Percentiles rank a stretch among this genome's conserved stretches.
Conservation (phyloP, 2,888 invertebrate genomes). For the Macrosoma leucophasiata region DNA sequence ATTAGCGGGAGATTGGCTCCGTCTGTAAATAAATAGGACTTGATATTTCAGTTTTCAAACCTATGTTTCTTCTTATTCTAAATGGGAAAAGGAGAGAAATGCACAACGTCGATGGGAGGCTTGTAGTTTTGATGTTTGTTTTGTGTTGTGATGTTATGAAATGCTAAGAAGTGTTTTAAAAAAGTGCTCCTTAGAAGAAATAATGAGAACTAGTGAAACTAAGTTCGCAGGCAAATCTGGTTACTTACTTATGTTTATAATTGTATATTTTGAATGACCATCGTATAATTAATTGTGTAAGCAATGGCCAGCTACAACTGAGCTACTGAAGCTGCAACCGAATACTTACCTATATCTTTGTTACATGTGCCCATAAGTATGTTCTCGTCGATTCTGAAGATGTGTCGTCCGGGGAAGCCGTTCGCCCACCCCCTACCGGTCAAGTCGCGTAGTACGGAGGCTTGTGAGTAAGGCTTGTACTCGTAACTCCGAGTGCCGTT, state of each 20-base stretch:
- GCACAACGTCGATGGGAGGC: no score
- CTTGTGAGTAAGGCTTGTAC: constrained; percentile 93
- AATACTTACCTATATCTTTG: constrained; percentile 84
- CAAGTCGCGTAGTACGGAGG: constrained; percentile 87
- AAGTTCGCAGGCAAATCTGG: no score
- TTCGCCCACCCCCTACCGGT: constrained; percentile 91
- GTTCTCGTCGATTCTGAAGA: constrained; percentile 96
- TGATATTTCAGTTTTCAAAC: no score
- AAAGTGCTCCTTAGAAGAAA: no score
- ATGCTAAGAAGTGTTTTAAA: no score
- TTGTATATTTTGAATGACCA: background rate
- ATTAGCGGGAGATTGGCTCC: constrained; percentile 87
- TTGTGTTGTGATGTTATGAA: no score
- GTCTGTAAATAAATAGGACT: constrained; percentile 71
- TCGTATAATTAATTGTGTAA: background rate
- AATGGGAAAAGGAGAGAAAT: no score
- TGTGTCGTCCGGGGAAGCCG: constrained; percentile 91
- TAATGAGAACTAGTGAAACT: no score
- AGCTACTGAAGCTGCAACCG: no score
- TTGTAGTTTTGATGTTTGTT: no score
- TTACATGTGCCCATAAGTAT: constrained; percentile 95
- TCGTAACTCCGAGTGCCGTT: constrained; percentile 93
- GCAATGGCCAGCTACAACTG: background rate
- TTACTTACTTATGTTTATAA: background rate
- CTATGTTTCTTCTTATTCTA: no score